Conservation (phyloP, 2,888 invertebrate species). For the Dascillus cervinus region DNA sequence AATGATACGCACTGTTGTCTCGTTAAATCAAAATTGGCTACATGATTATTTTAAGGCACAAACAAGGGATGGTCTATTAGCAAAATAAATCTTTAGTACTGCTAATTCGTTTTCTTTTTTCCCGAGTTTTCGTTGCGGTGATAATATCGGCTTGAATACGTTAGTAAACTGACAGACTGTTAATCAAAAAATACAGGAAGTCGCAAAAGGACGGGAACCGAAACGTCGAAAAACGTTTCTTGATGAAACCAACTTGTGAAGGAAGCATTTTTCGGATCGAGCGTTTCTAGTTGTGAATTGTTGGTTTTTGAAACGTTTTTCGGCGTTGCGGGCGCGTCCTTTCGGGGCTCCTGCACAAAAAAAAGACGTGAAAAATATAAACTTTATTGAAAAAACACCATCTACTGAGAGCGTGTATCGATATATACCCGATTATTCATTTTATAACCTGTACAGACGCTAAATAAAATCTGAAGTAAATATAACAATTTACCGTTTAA, state of each 20-base stretch:
- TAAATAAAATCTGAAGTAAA: constrained; percentile 22
- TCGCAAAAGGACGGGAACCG: too few species aligned
- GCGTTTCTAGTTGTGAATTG: too few species aligned
- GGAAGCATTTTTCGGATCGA: too few species aligned
- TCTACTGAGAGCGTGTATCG: constrained; percentile 17
- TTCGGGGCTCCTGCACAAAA: too few species aligned
- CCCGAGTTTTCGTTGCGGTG: neutral
- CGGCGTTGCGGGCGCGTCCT: too few species aligned
- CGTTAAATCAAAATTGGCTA: constrained; percentile 6
- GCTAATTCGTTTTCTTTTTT: neutral
- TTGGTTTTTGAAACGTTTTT: too few species aligned
- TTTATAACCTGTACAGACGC: constrained; percentile 13
- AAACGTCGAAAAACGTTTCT: too few species aligned
- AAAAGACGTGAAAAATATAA: constrained; percentile 10
- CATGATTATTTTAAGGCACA: constrained; percentile 23
- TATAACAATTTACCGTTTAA: constrained; percentile 20
- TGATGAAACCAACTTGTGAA: too few species aligned
- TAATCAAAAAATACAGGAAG: too few species aligned
- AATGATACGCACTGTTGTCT: too few species aligned
- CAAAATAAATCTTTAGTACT: constrained; percentile 3
- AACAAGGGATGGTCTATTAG: constrained; percentile 21
- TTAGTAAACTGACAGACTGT: too few species aligned
- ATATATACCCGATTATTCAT: constrained; percentile 17
- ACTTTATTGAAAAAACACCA: constrained; percentile 16
- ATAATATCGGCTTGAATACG: neutral